Evolutionary conservation across 2,888 invertebrate species (phyloP).

Genomic region (Oxytorus armatus): DNA sequence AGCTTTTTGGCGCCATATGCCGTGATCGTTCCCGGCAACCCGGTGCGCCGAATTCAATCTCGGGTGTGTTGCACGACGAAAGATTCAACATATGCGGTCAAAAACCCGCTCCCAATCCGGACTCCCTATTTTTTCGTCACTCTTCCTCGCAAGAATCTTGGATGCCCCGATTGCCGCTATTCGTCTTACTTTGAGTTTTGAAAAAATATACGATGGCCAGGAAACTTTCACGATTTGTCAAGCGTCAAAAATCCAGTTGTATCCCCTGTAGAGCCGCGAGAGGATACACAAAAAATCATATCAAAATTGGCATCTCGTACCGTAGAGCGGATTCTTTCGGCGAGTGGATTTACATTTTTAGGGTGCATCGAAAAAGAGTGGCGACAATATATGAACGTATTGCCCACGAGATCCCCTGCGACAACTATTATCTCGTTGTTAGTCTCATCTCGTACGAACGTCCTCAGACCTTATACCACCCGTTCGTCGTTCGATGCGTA

Average conservation of each 20-base stretch:
- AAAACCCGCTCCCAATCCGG: not conserved
- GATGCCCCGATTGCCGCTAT: constrained; percentile 25
- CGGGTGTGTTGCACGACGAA: not conserved
- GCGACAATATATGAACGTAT: not conserved
- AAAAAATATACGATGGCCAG: not conserved
- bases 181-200: constrained; percentile 59
- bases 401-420: not conserved
- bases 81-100: too few species aligned
- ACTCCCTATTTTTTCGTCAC: constrained; percentile 9
- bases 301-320: constrained; percentile 21
- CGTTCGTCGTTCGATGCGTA: not conserved
- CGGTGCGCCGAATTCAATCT: constrained; percentile 24
- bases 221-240: constrained; percentile 21
- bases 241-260: not conserved
- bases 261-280: not conserved
- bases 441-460: too few species aligned
- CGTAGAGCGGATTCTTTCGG: not conserved
- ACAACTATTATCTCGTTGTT: not conserved
- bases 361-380: not conserved
- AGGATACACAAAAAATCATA: constrained; percentile 5
- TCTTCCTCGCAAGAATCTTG: constrained; percentile 3
- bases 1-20: constrained; percentile 33
- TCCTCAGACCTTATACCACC: too few species aligned
- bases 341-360: not conserved
- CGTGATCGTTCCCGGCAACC: constrained; percentile 10